Base-by-base conservation (phyloP, 2,888 invertebrate species). In the Coelogynopora nodosa region DNA sequence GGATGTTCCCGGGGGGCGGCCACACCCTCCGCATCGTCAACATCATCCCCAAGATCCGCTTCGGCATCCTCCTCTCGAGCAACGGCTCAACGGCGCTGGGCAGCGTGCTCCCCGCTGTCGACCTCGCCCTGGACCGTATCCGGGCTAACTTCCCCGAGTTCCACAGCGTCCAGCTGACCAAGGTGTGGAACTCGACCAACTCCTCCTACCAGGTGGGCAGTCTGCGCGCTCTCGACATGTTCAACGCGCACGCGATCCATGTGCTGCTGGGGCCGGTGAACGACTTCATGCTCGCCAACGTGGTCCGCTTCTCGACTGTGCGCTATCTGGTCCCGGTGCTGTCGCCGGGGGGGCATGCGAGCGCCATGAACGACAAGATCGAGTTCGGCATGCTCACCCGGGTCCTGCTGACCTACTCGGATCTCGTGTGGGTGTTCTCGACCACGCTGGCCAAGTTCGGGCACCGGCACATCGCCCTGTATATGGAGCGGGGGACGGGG, bases 151-250 rank as follows among this genome's bases (percentile, higher is more conserved):
- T 74, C 74, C 5, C 74, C 2, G 74, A 74, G 23, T 74, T 23
- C 27, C 18, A 23, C 2, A 26, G 74, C 5, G 74, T 74, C 74
- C 5, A 74, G 23, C 23, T 74, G 23, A 74, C 74, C 23, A 74
- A 74, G 23, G 74, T 74, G 74, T 74, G 74, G 74, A 74, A 74
- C 74, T 74, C 74, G 23, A 74, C 74, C 5, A 74, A 74, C 27
- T 74, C 74, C 18, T 74, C 74, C 23, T 74, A 74, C 23, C 23
- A 10, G 2, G 74, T 74, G 74, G 74, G 74, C 5, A 74, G 74
- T 26, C 74, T 74, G 5, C 74, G 74, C 2, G 74, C 74, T n/a
- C 18, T 74, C 2, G 74, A 74, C 74, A 74, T 74, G 74, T 74
- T 74, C 27, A 74, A 74, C 74, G 74, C 74, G 5, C 74, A 74